Conservation (phyloP, 1,140 invertebrate genomes). For the Drosophila watanabei region DNA sequence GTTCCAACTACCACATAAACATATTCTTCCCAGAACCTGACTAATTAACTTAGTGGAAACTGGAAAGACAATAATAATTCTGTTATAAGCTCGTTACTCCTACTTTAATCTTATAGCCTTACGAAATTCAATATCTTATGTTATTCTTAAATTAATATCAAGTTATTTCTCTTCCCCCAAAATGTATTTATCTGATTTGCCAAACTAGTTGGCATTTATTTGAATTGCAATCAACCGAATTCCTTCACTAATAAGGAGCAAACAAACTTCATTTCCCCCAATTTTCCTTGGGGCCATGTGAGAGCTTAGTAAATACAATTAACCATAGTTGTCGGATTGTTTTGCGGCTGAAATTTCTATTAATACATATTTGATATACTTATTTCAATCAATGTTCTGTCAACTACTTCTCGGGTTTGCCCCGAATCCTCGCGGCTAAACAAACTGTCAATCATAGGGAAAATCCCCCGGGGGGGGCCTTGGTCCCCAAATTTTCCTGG, state of each 20-base stretch:
- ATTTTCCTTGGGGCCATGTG: conserved; percentile 43
- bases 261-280: conserved; percentile 35
- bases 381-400: conserved; percentile 59
- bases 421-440: conserved; percentile 27
- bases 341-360: conserved; percentile 38
- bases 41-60: not conserved
- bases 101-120: not conserved
- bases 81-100: not conserved
- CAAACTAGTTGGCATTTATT: conserved; percentile 29
- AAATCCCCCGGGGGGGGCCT: conserved; percentile 57
- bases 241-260: conserved; percentile 31
- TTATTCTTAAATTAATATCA: not conserved
- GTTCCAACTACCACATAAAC: not conserved
- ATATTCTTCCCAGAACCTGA: not conserved
- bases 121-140: too few species aligned
- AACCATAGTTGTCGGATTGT: conserved; percentile 63
- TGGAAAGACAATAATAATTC: not conserved
- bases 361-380: conserved; percentile 76
- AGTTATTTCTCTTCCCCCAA: not conserved
- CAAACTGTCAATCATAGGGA: conserved; percentile 73
- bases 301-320: conserved; percentile 77
- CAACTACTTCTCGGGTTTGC: conserved; percentile 52
- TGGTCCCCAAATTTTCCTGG: conserved; percentile 1
- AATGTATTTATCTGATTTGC: not conserved
- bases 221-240: conserved; percentile 35